Conservation (phyloP, 2,888 invertebrate species). For the Tachina fera region DNA sequence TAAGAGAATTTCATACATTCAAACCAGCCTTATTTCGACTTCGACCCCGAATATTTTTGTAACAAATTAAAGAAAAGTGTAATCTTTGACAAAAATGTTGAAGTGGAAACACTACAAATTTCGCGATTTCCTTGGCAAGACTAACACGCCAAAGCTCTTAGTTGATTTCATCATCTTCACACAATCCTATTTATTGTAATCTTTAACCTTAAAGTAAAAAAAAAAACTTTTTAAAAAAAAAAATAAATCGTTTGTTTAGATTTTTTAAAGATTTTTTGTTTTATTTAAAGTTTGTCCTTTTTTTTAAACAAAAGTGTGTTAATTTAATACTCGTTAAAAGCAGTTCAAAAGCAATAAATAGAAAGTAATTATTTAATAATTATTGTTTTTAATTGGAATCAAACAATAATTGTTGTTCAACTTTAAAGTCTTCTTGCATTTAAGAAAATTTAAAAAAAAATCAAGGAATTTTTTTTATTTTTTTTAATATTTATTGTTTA, state of each 20-base stretch:
- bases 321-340: conserved; percentile 57
- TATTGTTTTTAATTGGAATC: conserved; percentile 52
- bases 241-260: neutral
- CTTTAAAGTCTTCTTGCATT: conserved; percentile 18
- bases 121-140: too few species aligned
- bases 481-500: conserved; percentile 33
- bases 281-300: conserved; percentile 59
- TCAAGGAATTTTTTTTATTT: neutral
- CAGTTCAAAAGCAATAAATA: conserved; percentile 37
- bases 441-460: conserved; percentile 21
- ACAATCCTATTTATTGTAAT: neutral
- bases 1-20: too few species aligned
- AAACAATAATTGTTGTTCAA: conserved; percentile 44
- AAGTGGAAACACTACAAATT: too few species aligned
- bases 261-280: conserved; percentile 62
- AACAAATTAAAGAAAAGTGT: too few species aligned
- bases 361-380: conserved; percentile 40
- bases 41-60: too few species aligned
- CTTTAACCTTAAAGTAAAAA: too few species aligned
- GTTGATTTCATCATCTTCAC: neutral
- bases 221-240: conserved; percentile 19
- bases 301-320: conserved; percentile 71
- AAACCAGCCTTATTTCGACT: too few species aligned
- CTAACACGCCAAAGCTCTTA: too few species aligned
- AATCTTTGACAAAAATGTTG: too few species aligned